Evolutionary conservation across 1,140 invertebrate species (phyloP), one percentile per base, ranked within the genome.

Genomic region (Oedothorax gibbosus): DNA sequence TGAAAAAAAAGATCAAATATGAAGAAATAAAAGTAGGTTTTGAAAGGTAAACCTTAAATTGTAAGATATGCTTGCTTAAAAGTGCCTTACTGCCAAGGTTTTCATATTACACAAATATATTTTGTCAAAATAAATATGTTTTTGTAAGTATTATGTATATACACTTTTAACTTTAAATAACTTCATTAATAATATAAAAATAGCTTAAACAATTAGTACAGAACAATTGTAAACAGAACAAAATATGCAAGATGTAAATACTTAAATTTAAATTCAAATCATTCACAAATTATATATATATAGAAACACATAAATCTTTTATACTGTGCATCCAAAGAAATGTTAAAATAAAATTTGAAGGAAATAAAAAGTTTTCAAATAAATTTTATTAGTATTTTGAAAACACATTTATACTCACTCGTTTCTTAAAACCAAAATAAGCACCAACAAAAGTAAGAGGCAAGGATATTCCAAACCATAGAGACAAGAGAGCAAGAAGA

Each of bases 391-490:
- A 35, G 35, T 35, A 35, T 35, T 35, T 35, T 35, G 35, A 35
- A 35, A 35, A 35, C 35, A 35, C 35, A 35, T 35, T 35, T 35
- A 21, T 18, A 53, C 92, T 93, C 91, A 97, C 96, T 90, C 96
- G 92, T 91, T 98, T 99, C 88, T 97, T 96, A 90, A 99, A 99
- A 87, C 98, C 98, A 90, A 99, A 98, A 91, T 98, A 99, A 53
- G 98, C 96, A 10, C 98, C 98, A 86, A 99, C 93, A 91, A 99
- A 99, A 9, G 97, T 99, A 56, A 99, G 92, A 7, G 98, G 98
- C 60, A 99, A 95, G 2, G 98, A 99, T n/a, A 99, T 96, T 81
- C 97, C 94, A 90, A 99, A 97, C 98, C 98, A 99, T 8, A 99
- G 92, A 3, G 97, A 95, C 69, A 99, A 91, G 54, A 99, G 92